phyloP scores from a whole-genome alignment of 2,797 vertebrate species.

The Parotocinclus haroldoi region DNA sequence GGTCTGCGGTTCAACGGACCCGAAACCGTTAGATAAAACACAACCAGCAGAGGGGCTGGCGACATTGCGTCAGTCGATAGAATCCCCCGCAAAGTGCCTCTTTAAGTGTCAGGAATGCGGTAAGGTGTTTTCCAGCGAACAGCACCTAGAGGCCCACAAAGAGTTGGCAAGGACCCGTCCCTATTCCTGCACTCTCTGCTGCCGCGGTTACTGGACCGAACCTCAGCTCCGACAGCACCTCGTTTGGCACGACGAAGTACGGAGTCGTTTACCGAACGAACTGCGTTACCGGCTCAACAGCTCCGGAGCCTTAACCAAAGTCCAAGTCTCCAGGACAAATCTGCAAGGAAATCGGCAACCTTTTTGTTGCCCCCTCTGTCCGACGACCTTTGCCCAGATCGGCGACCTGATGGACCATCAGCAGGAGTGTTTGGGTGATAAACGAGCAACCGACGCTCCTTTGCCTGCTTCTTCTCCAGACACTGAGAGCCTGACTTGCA shows the following conservation, averaged over 20 bases:
- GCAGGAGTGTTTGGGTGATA: constrained; percentile 64
- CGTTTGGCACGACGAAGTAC: constrained; percentile 75
- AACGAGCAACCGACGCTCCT: constrained; percentile 37
- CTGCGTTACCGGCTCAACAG: constrained; percentile 69
- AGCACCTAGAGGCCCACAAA: constrained; percentile 64
- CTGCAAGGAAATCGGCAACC: constrained; percentile 54
- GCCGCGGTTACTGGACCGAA: constrained; percentile 73
- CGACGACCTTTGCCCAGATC: constrained; percentile 63
- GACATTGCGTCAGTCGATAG: constrained; percentile 26
- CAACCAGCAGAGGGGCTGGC: constrained; percentile 37
- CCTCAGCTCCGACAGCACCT: constrained; percentile 77
- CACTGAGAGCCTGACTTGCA: constrained; percentile 55
- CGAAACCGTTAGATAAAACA: neutral
- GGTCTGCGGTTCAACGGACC: constrained; percentile 35
- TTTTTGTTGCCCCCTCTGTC: constrained; percentile 66
- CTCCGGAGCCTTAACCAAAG: constrained; percentile 1
- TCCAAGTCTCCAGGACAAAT: neutral
- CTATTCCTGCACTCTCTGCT: constrained; percentile 72
- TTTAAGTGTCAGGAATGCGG: constrained; percentile 77
- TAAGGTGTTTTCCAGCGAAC: constrained; percentile 72
- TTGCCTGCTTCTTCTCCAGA: constrained; percentile 46
- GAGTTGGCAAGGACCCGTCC: constrained; percentile 63
- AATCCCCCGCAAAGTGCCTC: constrained; percentile 62
- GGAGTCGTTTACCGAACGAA: constrained; percentile 71
- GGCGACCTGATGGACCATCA: constrained; percentile 68